Base-by-base conservation (phyloP, 2,888 invertebrate genomes). In the Pandemis heparana region DNA sequence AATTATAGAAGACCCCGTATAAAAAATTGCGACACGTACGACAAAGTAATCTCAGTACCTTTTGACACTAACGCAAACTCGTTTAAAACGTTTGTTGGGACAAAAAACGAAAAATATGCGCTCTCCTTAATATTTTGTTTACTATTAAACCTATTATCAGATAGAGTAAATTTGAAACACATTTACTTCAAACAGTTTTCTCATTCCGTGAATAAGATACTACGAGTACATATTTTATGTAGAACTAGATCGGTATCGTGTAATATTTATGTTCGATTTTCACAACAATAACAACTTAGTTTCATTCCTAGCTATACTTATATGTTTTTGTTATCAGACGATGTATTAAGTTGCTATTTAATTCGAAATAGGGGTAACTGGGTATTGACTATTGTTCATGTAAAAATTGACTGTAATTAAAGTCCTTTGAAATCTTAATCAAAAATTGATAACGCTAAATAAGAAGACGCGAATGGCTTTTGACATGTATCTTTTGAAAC, bases 231-330 rank as follows among this genome's bases (percentile, higher is more conserved):
- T 32, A 32, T 32, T 64, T 64, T 48, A 23, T 64, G 46, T 23
- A 48, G 46, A 48, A 43, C 16, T n/a, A n/a, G 64, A 64, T 64
- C 48, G 1, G 46, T 64, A 64, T 64, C 64, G 46, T 32, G 4
- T 14, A n/a, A n/a, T 64, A 64, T 64, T 64, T 64, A 64, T 64
- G 64, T 62, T 32, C n/a, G 64, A 62, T 62, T 62, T 62, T 62
- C 62, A 43, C 53, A 53, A 9, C 18, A 53, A 53, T 18, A 16
- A 41, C 23, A 62, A 46, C 18, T 43, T 23, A 16, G n/a, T n/a
- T 48, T n/a, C 14, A n/a, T 64, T 48, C 32, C 32, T n/a, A 48
- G 46, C 46, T 7, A n/a, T 48, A 48, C 32, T 32, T 7, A n/a
- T 48, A 48, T 48, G 23, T 48, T 43, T 62, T 62, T 43, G 64